Evolutionary conservation across 2,888 invertebrate genomes (phyloP).

Genomic region (Ernsta delagoae): DNA sequence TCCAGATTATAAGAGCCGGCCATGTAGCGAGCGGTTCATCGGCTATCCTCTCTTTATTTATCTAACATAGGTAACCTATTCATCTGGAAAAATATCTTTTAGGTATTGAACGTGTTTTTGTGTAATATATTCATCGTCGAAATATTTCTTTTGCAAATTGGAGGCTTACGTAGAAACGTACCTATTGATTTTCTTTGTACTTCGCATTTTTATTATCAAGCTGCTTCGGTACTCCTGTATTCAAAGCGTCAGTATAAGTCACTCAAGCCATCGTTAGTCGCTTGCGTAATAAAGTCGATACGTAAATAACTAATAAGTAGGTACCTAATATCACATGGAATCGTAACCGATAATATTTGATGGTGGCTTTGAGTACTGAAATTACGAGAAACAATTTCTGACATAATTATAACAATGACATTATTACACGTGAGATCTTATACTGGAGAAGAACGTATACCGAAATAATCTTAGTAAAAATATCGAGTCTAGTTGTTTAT

Average conservation of each 20-base stretch:
- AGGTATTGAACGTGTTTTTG: background rate
- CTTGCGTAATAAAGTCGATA: background rate
- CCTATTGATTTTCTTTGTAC: background rate
- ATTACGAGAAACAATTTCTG: too few relatives aligned
- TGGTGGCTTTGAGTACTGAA: background rate
- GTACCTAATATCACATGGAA: background rate
- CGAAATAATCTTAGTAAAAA: too few relatives aligned
- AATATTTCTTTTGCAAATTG: background rate
- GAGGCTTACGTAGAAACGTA: background rate
- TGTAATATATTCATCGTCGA: background rate
- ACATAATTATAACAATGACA: too few relatives aligned
- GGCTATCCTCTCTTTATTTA: background rate
- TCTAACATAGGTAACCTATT: background rate
- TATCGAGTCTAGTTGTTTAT: too few relatives aligned
- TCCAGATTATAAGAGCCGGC: background rate
- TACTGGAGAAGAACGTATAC: too few relatives aligned
- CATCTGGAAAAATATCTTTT: background rate
- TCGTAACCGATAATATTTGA: background rate
- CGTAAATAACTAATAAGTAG: background rate
- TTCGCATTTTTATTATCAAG: background rate
- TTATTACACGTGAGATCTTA: too few relatives aligned
- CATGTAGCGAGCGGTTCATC: background rate
- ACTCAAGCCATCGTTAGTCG: background rate
- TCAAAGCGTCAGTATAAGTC: background rate
- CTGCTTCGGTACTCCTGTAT: background rate